Evolutionary conservation across 2,888 invertebrate species (phyloP), one percentile per base, ranked within the genome.

Genomic region (Acanthosoma haemorrhoidale): DNA sequence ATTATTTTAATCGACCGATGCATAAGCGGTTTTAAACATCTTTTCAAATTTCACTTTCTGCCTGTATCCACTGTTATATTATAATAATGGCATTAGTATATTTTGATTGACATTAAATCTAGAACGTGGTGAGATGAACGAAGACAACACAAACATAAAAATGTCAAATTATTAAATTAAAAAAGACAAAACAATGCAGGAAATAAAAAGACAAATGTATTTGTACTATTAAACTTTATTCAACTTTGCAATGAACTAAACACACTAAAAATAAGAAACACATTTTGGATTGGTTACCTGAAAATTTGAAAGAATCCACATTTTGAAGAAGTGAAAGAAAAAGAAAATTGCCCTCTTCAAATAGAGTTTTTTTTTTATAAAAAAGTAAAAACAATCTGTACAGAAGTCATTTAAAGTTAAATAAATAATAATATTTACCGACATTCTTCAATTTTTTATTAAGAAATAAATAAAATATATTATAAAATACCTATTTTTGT

Each of bases 281-380:
- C 64, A 64, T 39, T 41, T n/a, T 61, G 21, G 36, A 61, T 61
- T n/a, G 41, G 29, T 64, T 64, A 64, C 64, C 64, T 64, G 64
- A 21, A 41, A 61, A 61, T 39, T 39, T 64, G 64, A 64, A 6
- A 15, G 64, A 41, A 41, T 64, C 64, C 64, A 64, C 64, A 41
- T 29, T 39, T 63, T 25, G 25, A 29, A 38, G 39, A 41, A 64
- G 57, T 18, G 8, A 51, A 64, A 18, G 29, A 34, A 61, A 41
- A 34, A 41, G 11, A 64, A 64, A 39, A 64, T 25, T 36, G 39
- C 25, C 64, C 41, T 38, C 64, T 64, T 61, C 61, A 29, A 64
- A 38, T 39, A 41, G 3, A 3, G 15, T 25, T 25, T 13, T 29
- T 25, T 13, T 25, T n/a, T n/a, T 6, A 51, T 13, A 51, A 51